Base-by-base conservation (phyloP, 1,140 invertebrate species). In the Neomicropteryx cornuta region DNA sequence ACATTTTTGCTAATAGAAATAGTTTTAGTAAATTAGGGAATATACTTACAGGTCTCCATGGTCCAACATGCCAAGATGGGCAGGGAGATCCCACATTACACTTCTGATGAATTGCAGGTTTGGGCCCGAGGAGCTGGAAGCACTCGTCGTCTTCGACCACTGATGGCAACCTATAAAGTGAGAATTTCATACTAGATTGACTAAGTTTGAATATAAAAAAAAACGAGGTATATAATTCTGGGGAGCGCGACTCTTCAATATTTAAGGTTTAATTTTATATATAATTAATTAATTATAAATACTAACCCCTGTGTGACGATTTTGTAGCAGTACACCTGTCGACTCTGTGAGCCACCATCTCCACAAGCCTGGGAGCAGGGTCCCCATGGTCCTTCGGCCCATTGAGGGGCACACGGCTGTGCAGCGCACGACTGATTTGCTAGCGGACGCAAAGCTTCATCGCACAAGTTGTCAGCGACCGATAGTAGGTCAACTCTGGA, bases 301-400 rank as follows among this genome's bases (percentile, higher is more conserved):
- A 43, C 50, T 58, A 56, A 72, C 71, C 79, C 60, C 51, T 66
- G 69, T 6, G 75, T 60, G 17, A 83, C 72, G 35, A 81, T 69
- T 60, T 84, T 80, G 51, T 85, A 77, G 59, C 89, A 95, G 53
- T 74, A 79, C 2, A 93, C 78, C 46, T 78, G 66, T 42, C 83
- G 61, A 3, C 69, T 76, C 49, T 80, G 78, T 28, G 68, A 74
- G 44, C 77, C 85, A 41, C 79, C 83, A 3, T 75, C 66, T 3
- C 88, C 89, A 52, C 90, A 93, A 4, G 75, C 74, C 43, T 79
- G 77, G 17, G 77, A 85, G 55, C 92, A 97, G n/a, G 73, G 62
- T 8, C 76, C 71, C 92, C 92, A 96, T 1, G 80, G 75, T 17
- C 79, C 76, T 20, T 76, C 72, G 21, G 79, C 66, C 91, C 91